phyloP scores from a whole-genome alignment of 2,797 vertebrate genomes.

The Cheirogaleus major region DNA sequence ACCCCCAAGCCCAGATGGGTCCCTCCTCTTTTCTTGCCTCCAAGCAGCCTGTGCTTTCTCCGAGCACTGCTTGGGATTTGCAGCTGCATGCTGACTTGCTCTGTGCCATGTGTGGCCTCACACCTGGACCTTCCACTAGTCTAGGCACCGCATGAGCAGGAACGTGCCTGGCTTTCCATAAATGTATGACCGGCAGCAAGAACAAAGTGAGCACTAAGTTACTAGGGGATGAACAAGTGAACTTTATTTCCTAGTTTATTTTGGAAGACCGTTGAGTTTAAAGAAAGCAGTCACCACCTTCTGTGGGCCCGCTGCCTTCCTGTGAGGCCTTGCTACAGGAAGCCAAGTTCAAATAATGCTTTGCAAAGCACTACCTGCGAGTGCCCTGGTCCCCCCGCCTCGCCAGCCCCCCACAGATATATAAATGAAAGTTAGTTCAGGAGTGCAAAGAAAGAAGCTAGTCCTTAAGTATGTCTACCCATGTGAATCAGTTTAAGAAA shows the following conservation, averaged over 20 bases:
- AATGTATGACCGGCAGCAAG: accelerated
- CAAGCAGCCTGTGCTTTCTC: neutral
- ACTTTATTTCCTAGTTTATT: slow-evolving; percentile 7
- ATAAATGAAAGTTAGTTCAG: neutral
- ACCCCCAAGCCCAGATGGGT: neutral
- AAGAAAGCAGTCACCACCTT: neutral
- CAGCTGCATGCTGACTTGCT: neutral
- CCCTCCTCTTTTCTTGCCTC: neutral
- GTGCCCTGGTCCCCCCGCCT: accelerated
- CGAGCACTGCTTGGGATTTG: accelerated
- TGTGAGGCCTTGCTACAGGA: neutral
- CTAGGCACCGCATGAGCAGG: accelerated
- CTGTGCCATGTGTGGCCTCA: neutral
- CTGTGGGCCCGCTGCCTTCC: neutral
- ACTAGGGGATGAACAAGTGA: accelerated
- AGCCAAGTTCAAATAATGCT: neutral
- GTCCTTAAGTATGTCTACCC: neutral
- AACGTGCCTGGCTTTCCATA: neutral
- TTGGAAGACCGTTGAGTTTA: neutral
- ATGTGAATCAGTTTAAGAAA: slow-evolving; percentile 22
- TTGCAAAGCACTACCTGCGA: accelerated
- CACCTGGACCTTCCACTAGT: neutral
- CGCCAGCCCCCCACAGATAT: neutral
- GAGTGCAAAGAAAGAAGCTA: neutral
- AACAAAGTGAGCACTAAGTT: neutral